Conservation (phyloP, 2,113 vertebrate genomes). For the Struthio camelus region DNA sequence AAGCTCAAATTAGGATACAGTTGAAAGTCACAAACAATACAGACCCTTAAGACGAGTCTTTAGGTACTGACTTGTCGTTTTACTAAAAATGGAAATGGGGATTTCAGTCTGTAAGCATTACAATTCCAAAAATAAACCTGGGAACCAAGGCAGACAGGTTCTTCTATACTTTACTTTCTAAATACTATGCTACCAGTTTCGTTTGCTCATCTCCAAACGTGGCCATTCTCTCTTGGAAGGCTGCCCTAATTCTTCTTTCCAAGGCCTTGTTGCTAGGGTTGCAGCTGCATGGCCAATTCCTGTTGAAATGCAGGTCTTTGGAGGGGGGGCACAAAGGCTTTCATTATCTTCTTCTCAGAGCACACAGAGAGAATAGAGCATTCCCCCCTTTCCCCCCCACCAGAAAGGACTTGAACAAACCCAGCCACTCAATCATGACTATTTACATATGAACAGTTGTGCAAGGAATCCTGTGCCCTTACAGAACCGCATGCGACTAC, state of each 20-base stretch:
- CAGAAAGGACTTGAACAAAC: background rate
- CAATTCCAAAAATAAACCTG: background rate
- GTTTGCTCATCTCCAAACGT: slow-evolving; percentile 48
- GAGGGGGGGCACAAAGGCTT: slow-evolving; percentile 68
- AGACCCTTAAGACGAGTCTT: background rate
- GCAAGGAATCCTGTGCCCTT: background rate
- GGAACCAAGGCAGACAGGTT: background rate
- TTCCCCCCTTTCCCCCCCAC: background rate
- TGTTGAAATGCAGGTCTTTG: slow-evolving; percentile 54
- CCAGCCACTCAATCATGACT: background rate
- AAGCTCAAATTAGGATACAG: background rate
- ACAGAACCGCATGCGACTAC: background rate
- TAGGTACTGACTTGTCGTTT: background rate
- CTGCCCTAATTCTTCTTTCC: slow-evolving; percentile 75
- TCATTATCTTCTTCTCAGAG: slow-evolving; percentile 71
- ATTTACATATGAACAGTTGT: background rate
- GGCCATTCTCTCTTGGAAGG: slow-evolving; percentile 39
- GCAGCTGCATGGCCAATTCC: slow-evolving; percentile 76
- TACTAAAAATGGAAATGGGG: background rate
- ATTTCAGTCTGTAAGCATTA: background rate
- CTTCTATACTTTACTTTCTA: background rate
- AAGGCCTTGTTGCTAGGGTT: slow-evolving; percentile 72
- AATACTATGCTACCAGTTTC: background rate
- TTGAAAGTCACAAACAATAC: background rate
- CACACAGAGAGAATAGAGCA: slow-evolving; percentile 32